Base-by-base conservation (phyloP, 2,113 vertebrate genomes). In the Neofelis nebulosa region DNA sequence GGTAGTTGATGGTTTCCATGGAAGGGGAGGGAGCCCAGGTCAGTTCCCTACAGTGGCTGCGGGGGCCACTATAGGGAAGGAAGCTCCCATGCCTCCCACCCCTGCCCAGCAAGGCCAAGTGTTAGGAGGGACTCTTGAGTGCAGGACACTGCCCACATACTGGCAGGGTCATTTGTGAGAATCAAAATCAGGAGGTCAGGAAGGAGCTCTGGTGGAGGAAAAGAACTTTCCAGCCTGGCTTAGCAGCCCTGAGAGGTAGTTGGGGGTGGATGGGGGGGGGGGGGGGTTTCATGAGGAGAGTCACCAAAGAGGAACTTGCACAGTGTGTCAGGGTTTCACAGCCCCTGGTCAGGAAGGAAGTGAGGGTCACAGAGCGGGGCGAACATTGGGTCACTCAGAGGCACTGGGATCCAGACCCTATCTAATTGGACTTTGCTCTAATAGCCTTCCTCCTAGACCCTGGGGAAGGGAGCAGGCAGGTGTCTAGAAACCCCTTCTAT, bases 301-400 rank as follows among this genome's bases (percentile, higher is more conserved):
- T 29, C 19, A 25, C 9, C 50, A 7, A 8, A 87, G 76, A 87
- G 82, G 91, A 93, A 76, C 71, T 93, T 95, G 31, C 16, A 29
- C 83, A 91, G 66, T 41, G 10, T 1, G 2, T 71, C 12, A 33
- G 31, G 19, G 55, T 84, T 91, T 84, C 71, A 25, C 15, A 50
- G 41, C 7, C 41, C 57, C 12, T 45, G 11, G 7, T 38, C 52
- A 66, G 50, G 76, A 85, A 97, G 95, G 86, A 98, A 97, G 92
- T 15, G 50, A 33, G 6, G 23, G 66, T 23, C 45, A 81, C 65
- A 69, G n/a, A 84, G 27, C 25, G 25, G 41, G 25, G 29, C 0
- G 5, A 89, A 45, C 16, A 45, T 0, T 74, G 65, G 15, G 33
- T 85, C 78, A 61, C n/a, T 41, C n/a, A 57, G 55, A 90, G 79